Percentiles rank a stretch among this genome's conserved stretches.
Evolutionary conservation across 2,888 invertebrate genomes (phyloP).

Genomic region (Mylabris sibirica): DNA sequence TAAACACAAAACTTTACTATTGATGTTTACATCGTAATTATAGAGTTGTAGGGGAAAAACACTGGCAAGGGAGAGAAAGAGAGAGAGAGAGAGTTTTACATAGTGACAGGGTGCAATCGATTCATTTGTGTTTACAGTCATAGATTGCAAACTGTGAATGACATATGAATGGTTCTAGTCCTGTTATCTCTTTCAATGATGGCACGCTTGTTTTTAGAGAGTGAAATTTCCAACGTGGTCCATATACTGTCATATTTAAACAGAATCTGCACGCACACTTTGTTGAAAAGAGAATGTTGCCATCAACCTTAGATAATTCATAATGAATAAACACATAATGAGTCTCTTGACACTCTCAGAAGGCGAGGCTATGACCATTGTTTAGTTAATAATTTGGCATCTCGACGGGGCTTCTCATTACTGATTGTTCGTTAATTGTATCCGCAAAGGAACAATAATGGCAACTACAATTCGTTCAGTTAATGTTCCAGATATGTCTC

Average conservation of each 20-base stretch:
- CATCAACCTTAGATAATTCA: constrained; percentile 6
- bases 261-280: too few relatives aligned
- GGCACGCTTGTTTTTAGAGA: neutral
- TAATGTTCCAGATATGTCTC: neutral
- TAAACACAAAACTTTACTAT: neutral
- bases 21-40: neutral
- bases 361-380: neutral
- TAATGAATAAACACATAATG: constrained; percentile 11
- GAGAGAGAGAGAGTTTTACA: too few relatives aligned
- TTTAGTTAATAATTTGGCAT: constrained; percentile 7
- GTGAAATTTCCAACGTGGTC: neutral
- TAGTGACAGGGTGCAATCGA: neutral
- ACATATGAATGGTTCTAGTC: constrained; percentile 10
- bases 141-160: constrained; percentile 15
- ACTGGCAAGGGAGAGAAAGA: too few relatives aligned
- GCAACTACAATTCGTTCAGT: neutral
- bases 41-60: neutral
- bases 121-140: neutral
- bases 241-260: neutral
- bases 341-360: neutral
- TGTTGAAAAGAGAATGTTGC: neutral
- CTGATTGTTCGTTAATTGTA: constrained; percentile 8
- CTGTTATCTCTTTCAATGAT: neutral
- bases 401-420: neutral
- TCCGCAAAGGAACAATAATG: neutral